Evolutionary conservation across 1,140 invertebrate genomes (phyloP).

Genomic region (Tetranychus urticae): DNA sequence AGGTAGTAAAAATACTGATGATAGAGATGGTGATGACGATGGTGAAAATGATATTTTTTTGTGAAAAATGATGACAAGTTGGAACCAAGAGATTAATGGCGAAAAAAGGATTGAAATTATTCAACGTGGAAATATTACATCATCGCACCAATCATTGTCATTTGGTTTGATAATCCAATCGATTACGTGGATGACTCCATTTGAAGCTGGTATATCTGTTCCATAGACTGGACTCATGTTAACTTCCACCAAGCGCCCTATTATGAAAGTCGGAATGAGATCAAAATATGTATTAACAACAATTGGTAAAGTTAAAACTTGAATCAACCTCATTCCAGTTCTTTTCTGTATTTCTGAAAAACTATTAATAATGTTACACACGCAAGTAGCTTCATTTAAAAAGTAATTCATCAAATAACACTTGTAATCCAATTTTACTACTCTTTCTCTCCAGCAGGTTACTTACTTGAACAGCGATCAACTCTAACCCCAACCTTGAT

Average conservation of each 20-base stretch:
- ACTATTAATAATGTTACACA: not conserved
- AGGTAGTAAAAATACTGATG: no score
- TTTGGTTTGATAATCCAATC: constrained; percentile 15
- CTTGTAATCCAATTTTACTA: no score
- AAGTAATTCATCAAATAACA: not conserved
- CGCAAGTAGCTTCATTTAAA: no score
- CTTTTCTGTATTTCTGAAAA: not conserved
- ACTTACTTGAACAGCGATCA: constrained; percentile 15
- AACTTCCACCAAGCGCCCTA: constrained; percentile 15
- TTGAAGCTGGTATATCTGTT: constrained; percentile 28
- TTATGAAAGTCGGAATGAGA: not conserved
- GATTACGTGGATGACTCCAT: constrained; percentile 33
- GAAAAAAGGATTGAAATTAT: not conserved
- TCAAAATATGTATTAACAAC: no score
- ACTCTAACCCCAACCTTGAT: constrained; percentile 14
- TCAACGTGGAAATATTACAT: constrained; percentile 5
- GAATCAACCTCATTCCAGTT: no score
- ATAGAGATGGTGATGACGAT: no score
- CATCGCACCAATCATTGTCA: constrained; percentile 14
- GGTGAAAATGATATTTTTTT: no score
- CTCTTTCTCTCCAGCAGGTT: no score
- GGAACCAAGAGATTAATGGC: not conserved
- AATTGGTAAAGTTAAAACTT: no score
- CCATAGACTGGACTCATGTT: constrained; percentile 15
- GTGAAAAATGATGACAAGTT: not conserved